phyloP scores from a whole-genome alignment of 2,888 invertebrate species.

The Mythimna ferrago region DNA sequence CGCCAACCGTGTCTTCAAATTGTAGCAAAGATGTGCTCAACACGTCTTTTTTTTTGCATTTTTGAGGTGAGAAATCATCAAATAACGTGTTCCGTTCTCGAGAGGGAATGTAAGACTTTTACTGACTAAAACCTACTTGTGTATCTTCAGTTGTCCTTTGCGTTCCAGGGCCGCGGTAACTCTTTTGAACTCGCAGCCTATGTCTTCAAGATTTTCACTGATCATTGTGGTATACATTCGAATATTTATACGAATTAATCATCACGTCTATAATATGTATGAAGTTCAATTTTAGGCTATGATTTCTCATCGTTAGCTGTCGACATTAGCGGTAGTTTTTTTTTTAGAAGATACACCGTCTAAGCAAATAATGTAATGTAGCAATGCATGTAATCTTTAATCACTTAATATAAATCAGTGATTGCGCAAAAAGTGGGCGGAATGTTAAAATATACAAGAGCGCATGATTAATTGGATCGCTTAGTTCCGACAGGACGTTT shows the following conservation, averaged over 20 bases:
- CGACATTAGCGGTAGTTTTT: neutral
- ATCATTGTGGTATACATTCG: constrained; percentile 3
- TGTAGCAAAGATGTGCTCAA: constrained; percentile 24
- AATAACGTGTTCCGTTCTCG: too few relatives aligned
- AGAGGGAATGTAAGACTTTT: too few relatives aligned
- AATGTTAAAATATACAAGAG: constrained; percentile 45
- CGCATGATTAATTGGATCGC: constrained; percentile 45
- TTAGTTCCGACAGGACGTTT: constrained; percentile 66
- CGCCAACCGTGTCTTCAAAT: neutral
- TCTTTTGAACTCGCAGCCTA: too few relatives aligned
- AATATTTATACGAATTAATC: constrained; percentile 13
- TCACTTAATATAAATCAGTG: constrained; percentile 38
- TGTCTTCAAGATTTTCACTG: constrained; percentile 3
- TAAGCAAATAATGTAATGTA: constrained; percentile 26
- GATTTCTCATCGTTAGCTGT: constrained; percentile 19
- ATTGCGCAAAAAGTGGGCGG: constrained; percentile 42
- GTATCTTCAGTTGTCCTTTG: too few relatives aligned
- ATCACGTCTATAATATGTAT: constrained; percentile 31
- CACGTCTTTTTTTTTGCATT: neutral
- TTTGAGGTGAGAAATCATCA: too few relatives aligned
- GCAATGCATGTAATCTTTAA: constrained; percentile 33
- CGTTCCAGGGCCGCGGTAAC: too few relatives aligned
- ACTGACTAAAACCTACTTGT: too few relatives aligned
- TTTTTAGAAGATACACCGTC: constrained; percentile 1
- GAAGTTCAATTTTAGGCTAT: constrained; percentile 1